Conservation (phyloP, 2,888 invertebrate species). For the Dysmachus trigonus region DNA sequence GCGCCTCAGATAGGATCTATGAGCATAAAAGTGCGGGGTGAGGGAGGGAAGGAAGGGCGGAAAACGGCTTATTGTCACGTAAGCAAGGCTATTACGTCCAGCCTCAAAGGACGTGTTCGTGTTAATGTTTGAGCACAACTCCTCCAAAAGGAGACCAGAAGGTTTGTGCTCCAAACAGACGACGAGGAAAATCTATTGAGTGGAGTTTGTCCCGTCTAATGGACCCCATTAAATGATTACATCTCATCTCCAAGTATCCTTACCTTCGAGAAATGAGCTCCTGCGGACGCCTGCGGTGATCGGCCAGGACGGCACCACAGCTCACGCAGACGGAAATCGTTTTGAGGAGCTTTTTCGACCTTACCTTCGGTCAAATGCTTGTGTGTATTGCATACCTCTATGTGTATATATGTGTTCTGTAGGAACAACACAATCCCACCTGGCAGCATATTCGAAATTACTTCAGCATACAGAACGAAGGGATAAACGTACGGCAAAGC, state of each 20-base stretch:
- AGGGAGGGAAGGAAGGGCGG: not conserved
- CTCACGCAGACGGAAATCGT: not conserved
- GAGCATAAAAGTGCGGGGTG: not conserved
- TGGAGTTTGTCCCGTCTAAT: conserved; percentile 35
- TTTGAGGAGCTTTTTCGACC: not conserved
- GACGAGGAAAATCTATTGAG: conserved; percentile 30
- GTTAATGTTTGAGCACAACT: conserved; percentile 17
- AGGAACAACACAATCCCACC: not conserved
- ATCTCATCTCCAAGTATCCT: conserved; percentile 13
- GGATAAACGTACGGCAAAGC: not conserved
- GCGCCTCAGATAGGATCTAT: conserved; percentile 24
- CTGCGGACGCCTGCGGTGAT: not conserved
- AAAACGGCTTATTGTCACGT: conserved; percentile 38
- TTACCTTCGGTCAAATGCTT: not conserved
- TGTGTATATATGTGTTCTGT: not conserved
- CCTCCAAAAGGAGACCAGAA: not conserved
- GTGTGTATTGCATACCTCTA: not conserved
- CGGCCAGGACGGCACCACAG: not conserved
- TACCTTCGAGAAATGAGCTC: conserved; percentile 14
- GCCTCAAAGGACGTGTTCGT: conserved; percentile 37
- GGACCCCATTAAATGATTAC: conserved; percentile 44
- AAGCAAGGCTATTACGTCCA: conserved; percentile 12
- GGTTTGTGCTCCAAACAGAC: not conserved
- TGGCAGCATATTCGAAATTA: not conserved
- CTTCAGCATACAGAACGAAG: not conserved